These are phyloP conservation scores for Euzophera pinguis DNA, from an alignment of 2,888 invertebrate species.

Conservation along the genomic window DNA sequence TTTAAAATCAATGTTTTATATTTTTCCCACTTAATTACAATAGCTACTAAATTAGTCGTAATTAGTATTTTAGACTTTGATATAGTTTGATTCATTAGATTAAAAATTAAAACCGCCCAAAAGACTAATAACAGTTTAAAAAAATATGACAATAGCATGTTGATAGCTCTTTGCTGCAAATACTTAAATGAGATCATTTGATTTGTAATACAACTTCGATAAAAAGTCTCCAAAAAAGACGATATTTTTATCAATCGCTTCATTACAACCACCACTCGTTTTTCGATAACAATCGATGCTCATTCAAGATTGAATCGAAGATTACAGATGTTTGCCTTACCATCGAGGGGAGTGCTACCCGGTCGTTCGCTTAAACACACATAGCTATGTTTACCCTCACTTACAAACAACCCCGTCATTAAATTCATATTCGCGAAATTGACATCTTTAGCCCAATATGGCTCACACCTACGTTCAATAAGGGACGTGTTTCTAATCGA, in stretches of 20 bases:
- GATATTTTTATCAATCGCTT: neutral
- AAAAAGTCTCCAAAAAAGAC: neutral
- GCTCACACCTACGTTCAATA: constrained; percentile 8
- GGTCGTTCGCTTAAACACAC: neutral
- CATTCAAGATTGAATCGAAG: neutral
- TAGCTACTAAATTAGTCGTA: too few species aligned
- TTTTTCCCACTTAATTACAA: too few species aligned
- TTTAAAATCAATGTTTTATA: too few species aligned
- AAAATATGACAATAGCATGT: too few species aligned
- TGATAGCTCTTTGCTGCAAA: too few species aligned
- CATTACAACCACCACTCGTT: neutral
- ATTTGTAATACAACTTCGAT: neutral
- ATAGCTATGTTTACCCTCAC: neutral
- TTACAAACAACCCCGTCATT: constrained; percentile 13
- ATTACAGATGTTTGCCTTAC: neutral
- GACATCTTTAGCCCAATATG: constrained; percentile 17
- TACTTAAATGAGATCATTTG: too few species aligned
- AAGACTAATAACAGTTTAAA: too few species aligned
- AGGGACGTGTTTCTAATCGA: neutral
- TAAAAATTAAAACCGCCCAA: too few species aligned
- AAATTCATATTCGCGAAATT: constrained; percentile 18
- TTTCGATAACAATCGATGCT: neutral
- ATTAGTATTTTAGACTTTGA: too few species aligned
- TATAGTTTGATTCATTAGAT: too few species aligned
- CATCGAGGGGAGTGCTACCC: neutral